Conservation (phyloP, 2,797 vertebrate genomes). For the Sebastolobus alascanus region DNA sequence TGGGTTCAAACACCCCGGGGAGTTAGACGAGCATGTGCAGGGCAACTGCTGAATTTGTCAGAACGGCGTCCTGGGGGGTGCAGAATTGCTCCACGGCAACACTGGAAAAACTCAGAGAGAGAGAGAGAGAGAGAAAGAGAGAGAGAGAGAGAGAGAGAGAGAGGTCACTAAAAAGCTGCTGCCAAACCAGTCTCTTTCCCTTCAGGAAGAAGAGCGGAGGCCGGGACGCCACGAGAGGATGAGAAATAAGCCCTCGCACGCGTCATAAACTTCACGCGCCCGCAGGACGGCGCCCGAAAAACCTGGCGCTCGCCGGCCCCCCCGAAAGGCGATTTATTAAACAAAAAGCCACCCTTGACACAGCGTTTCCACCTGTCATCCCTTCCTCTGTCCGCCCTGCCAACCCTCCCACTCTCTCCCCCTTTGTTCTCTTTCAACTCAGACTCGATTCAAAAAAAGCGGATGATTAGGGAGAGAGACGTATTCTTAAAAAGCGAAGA, state of each 20-base stretch:
- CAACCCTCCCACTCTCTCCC: slow-evolving; percentile 11
- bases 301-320: slow-evolving; percentile 12
- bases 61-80: slow-evolving; percentile 34
- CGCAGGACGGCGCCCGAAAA: slow-evolving; percentile 24
- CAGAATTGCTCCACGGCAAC: slow-evolving; percentile 31
- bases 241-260: slow-evolving; percentile 4
- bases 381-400: slow-evolving; percentile 18
- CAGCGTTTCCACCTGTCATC: slow-evolving; percentile 36
- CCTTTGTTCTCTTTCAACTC: slow-evolving; percentile 37
- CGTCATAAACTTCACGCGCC: slow-evolving; percentile 43
- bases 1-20: slow-evolving; percentile 16
- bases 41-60: slow-evolving; percentile 57
- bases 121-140: no score
- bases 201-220: slow-evolving; percentile 2
- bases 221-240: neutral
- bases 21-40: slow-evolving; percentile 15
- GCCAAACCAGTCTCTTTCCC: slow-evolving; percentile 37
- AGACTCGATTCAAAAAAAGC: slow-evolving; percentile 35
- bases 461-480: slow-evolving; percentile 21
- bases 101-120: slow-evolving; percentile 31
- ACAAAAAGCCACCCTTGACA: slow-evolving; percentile 55
- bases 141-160: neutral
- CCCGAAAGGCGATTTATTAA: slow-evolving; percentile 52
- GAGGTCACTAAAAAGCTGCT: slow-evolving; percentile 57
- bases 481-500: neutral